phyloP scores from a whole-genome alignment of 2,797 vertebrate genomes.

The Phataginus tricuspis region DNA sequence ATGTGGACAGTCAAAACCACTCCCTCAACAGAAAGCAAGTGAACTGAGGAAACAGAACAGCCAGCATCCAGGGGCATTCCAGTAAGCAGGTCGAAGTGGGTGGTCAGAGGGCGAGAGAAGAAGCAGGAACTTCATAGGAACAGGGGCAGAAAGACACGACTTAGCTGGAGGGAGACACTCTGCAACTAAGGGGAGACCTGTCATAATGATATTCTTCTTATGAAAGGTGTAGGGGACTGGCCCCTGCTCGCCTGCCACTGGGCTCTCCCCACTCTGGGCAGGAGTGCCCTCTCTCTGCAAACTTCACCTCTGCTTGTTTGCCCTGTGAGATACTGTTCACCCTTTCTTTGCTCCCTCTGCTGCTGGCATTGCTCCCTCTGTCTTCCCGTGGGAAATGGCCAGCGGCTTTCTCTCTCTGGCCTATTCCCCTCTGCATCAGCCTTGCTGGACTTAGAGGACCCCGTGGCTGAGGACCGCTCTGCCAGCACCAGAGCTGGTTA shows the following conservation, averaged over 20 bases:
- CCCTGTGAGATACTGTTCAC: background rate
- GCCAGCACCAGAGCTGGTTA: constrained; percentile 23
- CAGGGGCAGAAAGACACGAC: background rate
- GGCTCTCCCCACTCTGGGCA: background rate
- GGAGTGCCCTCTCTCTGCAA: background rate
- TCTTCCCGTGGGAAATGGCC: background rate
- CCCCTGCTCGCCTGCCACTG: background rate
- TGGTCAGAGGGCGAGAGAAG: background rate
- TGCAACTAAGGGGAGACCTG: background rate
- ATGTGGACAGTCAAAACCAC: background rate
- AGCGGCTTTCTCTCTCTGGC: background rate
- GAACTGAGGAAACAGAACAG: background rate
- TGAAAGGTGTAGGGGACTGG: background rate
- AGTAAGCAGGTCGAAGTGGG: background rate
- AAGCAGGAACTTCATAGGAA: background rate
- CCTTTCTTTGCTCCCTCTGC: background rate
- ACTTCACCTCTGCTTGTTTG: background rate
- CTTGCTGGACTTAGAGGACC: background rate
- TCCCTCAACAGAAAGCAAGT: background rate
- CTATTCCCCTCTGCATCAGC: background rate
- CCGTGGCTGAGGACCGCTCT: background rate
- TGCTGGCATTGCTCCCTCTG: background rate
- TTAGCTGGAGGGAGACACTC: background rate
- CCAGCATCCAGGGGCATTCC: background rate
- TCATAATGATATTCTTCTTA: background rate